Evolutionary conservation across 2,113 vertebrate species (phyloP).

Genomic region (Phycodurus eques): DNA sequence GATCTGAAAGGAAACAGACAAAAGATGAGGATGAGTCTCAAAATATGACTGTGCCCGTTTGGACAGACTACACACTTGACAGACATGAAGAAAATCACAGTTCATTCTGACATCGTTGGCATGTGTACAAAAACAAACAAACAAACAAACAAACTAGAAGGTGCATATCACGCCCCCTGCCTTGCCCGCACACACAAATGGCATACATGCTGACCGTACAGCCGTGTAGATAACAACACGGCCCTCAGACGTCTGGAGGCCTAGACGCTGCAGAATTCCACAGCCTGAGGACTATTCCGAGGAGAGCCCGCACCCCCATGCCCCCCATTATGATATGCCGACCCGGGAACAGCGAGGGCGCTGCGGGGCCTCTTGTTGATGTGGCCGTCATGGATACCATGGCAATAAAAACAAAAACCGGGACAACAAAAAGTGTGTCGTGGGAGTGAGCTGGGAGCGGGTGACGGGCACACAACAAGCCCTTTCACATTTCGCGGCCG

Average conservation of each 20-base stretch:
- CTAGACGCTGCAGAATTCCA: slow-evolving; percentile 59
- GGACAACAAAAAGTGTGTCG: slow-evolving; percentile 48
- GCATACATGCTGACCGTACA: slow-evolving; percentile 28
- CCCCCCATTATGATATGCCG: slow-evolving; percentile 37
- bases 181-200: slow-evolving; percentile 30
- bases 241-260: slow-evolving; percentile 55
- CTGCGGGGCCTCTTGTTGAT: slow-evolving; percentile 59
- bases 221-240: slow-evolving; percentile 41
- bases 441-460: neutral
- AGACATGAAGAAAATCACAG: neutral
- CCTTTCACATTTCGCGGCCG: slow-evolving; percentile 55
- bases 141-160: neutral
- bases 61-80: neutral
- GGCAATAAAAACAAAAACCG: slow-evolving; percentile 69
- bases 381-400: slow-evolving; percentile 66
- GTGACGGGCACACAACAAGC: slow-evolving; percentile 55
- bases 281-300: slow-evolving; percentile 58
- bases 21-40: slow-evolving; percentile 17
- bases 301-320: slow-evolving; percentile 33
- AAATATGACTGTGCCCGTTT: neutral
- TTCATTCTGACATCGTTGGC: neutral
- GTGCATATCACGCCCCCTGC: neutral
- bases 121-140: neutral
- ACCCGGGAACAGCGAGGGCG: slow-evolving; percentile 38
- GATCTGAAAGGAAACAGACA: slow-evolving; percentile 79